Evolutionary conservation across 1,140 invertebrate genomes (phyloP), one percentile per base, ranked within the genome.

Genomic region (Gryllus bimaculatus): DNA sequence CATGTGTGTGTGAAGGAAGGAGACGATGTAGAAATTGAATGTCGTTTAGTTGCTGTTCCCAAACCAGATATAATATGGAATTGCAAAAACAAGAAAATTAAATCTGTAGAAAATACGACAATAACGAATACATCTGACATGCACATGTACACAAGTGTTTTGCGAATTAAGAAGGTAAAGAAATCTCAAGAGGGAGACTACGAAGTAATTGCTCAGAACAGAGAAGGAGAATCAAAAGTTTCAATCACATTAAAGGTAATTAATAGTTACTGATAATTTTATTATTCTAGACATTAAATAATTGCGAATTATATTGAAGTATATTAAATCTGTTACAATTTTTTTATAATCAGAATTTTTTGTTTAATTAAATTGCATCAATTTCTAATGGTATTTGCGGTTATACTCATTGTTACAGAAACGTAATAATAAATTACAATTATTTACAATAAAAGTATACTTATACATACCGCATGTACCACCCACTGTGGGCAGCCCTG

Each of bases 21-120:
- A 47, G 90, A 92, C 1, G 90, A 94, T 83, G 92, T 96, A 47
- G 92, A 92, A 76, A 85, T 97, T 21, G 94, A 96, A 85, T 94
- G 94, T 83, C 89, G 94, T 81, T 86, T 97, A 47, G 94, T 96
- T 15, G 95, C 95, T 13, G 92, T 96, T 81, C 95, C 95, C 7
- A 95, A 97, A 86, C 95, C 95, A 15, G 94, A 96, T 81, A 92
- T 97, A 76, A 90, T 89, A 20, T 97, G 95, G 95, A 91, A 90
- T 75, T 91, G 92, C 75, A 92, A 95, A 84, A 91, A 91, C 8
- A 91, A 91, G 82, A 89, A 91, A 83, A 86, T 95, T 39, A 89
- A 90, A 15, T 90, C 87, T 77, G 89, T 92, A 74, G 86, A 90
- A 10, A 91, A 91, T 80, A 87, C 94, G n/a, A 89, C 89, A 0